These are phyloP conservation scores for Diplodus puntazzo DNA, from an alignment of 2,797 vertebrate genomes.

Conservation along the genomic window DNA sequence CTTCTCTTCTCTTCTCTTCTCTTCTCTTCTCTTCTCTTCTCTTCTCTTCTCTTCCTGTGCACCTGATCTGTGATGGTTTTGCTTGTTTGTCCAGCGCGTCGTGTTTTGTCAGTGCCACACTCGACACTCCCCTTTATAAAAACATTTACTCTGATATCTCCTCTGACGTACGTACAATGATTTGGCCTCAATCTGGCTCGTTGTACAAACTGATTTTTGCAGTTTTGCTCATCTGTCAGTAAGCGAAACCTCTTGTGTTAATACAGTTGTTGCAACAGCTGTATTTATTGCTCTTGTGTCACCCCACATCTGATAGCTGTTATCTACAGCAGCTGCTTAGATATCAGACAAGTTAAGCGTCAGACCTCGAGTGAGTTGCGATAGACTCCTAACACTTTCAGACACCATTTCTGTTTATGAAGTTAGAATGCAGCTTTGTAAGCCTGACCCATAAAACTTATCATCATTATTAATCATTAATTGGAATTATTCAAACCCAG, in stretches of 20 bases:
- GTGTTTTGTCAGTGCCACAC: slow-evolving; percentile 22
- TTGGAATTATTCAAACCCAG: no score
- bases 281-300: neutral
- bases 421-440: no score
- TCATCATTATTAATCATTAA: no score
- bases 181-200: no score
- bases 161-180: neutral
- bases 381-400: no score
- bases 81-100: slow-evolving; percentile 38
- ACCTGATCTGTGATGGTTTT: neutral
- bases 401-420: no score
- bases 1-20: neutral
- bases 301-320: neutral
- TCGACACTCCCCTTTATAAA: neutral
- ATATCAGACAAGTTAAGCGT: neutral
- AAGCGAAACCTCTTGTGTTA: no score
- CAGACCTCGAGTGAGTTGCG: no score
- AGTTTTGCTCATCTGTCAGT: no score
- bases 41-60: neutral
- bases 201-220: no score
- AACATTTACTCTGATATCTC: slow-evolving; percentile 3
- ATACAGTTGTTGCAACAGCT: neutral
- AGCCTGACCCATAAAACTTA: no score
- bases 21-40: no score
- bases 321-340: neutral